phyloP scores from a whole-genome alignment of 2,113 vertebrate genomes.

The zebrafish (Danio rerio) region DNA sequence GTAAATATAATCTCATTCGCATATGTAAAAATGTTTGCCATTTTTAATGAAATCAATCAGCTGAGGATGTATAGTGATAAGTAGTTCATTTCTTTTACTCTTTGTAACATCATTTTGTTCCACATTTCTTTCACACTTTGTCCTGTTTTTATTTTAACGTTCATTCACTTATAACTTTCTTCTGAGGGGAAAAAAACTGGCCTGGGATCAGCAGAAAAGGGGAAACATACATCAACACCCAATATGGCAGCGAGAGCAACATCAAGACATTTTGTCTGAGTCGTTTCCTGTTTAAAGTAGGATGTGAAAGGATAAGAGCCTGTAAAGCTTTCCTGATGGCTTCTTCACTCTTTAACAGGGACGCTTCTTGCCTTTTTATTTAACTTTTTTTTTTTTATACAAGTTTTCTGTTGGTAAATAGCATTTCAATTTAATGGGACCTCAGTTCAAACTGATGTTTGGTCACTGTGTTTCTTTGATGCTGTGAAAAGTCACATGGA shows the following conservation, averaged over 20 bases:
- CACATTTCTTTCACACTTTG: neutral
- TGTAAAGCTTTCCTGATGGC: conserved; percentile 36
- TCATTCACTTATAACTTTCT: neutral
- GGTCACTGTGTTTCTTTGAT: neutral
- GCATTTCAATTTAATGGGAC: conserved; percentile 29
- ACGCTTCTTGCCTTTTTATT: neutral
- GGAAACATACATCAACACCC: conserved; percentile 36
- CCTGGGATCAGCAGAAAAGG: conserved; percentile 17
- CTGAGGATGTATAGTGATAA: too few species aligned
- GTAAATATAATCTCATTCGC: too few species aligned
- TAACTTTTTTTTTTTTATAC: neutral
- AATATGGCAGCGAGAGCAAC: conserved; percentile 29
- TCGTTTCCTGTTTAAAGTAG: conserved; percentile 45
- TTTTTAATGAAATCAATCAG: too few species aligned
- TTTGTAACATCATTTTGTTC: neutral
- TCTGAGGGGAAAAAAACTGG: conserved; percentile 13
- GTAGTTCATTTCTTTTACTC: too few species aligned
- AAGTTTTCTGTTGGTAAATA: conserved; percentile 20
- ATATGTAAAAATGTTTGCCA: too few species aligned
- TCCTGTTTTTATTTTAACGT: conserved; percentile 20
- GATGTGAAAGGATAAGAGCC: conserved; percentile 43
- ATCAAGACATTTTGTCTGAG: conserved; percentile 38
- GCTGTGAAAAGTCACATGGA: neutral
- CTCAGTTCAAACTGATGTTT: conserved; percentile 3
- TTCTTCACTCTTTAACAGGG: conserved; percentile 22